A percentile compares a stretch with the other conserved stretches of the same genome.
These are phyloP conservation scores for Gopherus flavomarginatus DNA, from an alignment of 2,113 vertebrate species.

Conservation along the genomic window DNA sequence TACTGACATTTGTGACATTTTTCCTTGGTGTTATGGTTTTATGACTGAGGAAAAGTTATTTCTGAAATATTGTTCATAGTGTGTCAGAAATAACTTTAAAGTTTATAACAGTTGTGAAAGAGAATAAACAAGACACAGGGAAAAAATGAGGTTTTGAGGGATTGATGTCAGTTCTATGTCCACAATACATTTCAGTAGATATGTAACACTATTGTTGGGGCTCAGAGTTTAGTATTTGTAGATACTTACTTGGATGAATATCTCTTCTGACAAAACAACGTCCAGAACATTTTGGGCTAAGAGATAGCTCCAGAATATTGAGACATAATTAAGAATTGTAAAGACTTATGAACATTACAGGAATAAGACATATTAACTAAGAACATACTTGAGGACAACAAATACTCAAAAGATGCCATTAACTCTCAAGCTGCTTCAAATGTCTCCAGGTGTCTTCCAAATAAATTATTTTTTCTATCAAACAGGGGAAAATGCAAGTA, in stretches of 20 bases:
- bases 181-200: background rate
- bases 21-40: background rate
- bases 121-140: background rate
- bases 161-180: background rate
- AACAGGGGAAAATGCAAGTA: constrained; percentile 11
- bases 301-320: background rate
- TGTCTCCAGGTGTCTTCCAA: constrained; percentile 13
- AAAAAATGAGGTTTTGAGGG: background rate
- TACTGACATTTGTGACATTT: background rate
- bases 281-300: background rate
- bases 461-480: constrained; percentile 18
- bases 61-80: background rate
- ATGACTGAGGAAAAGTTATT: background rate
- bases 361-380: background rate
- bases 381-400: background rate
- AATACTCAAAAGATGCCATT: background rate
- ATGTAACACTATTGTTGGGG: background rate
- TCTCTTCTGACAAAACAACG: background rate
- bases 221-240: background rate
- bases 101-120: background rate
- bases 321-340: background rate
- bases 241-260: background rate
- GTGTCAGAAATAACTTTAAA: background rate
- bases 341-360: background rate
- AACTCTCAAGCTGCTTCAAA: constrained; percentile 21